These are phyloP conservation scores for Lacerta viridis DNA, from an alignment of 2,797 vertebrate species.

Conservation along the genomic window DNA sequence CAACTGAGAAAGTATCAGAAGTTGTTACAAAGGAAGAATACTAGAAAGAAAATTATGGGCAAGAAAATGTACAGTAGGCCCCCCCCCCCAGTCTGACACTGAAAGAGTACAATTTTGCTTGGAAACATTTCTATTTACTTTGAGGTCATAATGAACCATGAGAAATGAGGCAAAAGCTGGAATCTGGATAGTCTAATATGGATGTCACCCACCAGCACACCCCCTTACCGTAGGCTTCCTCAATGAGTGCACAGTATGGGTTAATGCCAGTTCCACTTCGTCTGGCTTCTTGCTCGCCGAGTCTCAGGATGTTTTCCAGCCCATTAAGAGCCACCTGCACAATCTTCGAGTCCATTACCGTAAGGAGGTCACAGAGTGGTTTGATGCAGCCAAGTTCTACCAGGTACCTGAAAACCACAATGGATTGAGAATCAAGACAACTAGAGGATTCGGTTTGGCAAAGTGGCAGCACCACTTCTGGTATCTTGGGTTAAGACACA, in stretches of 20 bases:
- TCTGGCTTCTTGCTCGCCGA: conserved; percentile 96
- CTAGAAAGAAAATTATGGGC: background rate
- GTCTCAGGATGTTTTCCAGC: conserved; percentile 95
- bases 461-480: background rate
- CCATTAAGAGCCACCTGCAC: conserved; percentile 97
- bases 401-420: conserved; percentile 86
- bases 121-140: background rate
- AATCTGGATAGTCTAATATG: background rate
- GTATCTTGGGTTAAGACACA: background rate
- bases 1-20: background rate
- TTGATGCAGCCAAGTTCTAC: conserved; percentile 97
- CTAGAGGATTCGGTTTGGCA: background rate
- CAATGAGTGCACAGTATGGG: conserved; percentile 95
- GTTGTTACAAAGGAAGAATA: conserved; percentile 9
- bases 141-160: conserved; percentile 1
- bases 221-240: conserved; percentile 94
- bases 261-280: conserved; percentile 91
- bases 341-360: conserved; percentile 98
- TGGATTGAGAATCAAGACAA: conserved; percentile 27
- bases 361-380: conserved; percentile 96
- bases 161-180: background rate
- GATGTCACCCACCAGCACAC: background rate
- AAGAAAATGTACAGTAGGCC: background rate
- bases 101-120: background rate
- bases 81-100: background rate